Conservation (phyloP, 2,888 invertebrate genomes). For the Stenurella melanura region DNA sequence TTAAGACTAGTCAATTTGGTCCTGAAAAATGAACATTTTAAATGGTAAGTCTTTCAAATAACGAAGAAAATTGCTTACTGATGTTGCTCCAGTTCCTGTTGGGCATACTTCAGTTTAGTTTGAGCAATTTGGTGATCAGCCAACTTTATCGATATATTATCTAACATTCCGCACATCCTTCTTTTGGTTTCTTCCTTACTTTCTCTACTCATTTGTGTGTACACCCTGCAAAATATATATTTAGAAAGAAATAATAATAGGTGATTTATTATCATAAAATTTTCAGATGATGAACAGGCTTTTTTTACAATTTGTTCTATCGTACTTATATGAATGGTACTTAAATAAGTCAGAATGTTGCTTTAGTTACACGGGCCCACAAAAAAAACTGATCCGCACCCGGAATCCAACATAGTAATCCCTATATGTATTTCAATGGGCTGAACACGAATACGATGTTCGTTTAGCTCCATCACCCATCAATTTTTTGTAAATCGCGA, state of each 20-base stretch:
- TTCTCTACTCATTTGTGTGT: constrained; percentile 43
- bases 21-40: constrained; percentile 42
- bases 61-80: constrained; percentile 50
- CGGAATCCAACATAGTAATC: no score
- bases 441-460: no score
- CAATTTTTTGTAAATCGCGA: no score
- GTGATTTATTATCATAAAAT: background rate
- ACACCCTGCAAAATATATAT: constrained; percentile 32
- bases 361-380: no score
- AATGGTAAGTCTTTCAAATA: constrained; percentile 38
- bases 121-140: constrained; percentile 53
- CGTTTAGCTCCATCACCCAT: no score
- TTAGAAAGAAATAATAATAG: background rate
- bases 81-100: constrained; percentile 51
- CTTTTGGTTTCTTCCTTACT: constrained; percentile 49
- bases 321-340: no score
- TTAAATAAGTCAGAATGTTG: no score
- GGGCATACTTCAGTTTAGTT: constrained; percentile 52
- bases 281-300: no score
- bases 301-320: no score
- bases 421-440: no score
- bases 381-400: no score
- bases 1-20: constrained; percentile 41
- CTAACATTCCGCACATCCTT: constrained; percentile 50
- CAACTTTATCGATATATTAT: constrained; percentile 49